Conservation (phyloP, 2,888 invertebrate species). For the Dolichopus griseipennis region DNA sequence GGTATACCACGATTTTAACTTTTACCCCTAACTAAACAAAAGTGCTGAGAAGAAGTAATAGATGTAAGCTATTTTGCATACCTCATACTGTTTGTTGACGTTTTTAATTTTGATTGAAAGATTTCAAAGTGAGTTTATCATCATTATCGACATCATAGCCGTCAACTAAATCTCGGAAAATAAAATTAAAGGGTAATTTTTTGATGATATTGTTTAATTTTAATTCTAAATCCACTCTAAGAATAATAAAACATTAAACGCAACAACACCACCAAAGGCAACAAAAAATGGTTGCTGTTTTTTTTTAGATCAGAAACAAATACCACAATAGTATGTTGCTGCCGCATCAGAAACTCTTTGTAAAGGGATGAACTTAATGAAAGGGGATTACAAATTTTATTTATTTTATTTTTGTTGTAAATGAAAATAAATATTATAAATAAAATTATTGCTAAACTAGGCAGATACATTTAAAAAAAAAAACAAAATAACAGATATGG, state of each 20-base stretch:
- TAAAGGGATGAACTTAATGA: not conserved
- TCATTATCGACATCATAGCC: not conserved
- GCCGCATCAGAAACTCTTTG: not conserved
- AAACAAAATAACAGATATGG: not conserved
- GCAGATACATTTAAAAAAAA: not conserved
- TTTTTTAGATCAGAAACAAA: not conserved
- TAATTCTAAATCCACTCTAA: too few species aligned
- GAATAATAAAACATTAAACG: too few species aligned
- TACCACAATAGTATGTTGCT: not conserved
- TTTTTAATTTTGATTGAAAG: not conserved
- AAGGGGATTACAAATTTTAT: not conserved
- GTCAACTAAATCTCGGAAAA: too few species aligned
- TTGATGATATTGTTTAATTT: too few species aligned
- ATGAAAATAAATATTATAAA: too few species aligned
- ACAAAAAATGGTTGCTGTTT: not conserved
- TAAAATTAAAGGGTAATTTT: not conserved
- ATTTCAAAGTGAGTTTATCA: not conserved
- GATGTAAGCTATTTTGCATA: too few species aligned
- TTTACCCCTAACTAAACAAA: not conserved
- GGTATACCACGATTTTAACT: not conserved
- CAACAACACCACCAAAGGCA: not conserved
- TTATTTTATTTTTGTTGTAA: not conserved
- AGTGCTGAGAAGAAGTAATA: too few species aligned
- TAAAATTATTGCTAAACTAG: conserved; percentile 9
- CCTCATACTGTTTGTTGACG: not conserved